These are phyloP conservation scores for Nemapogon koenigi DNA, from an alignment of 2,888 invertebrate genomes.

Conservation along the genomic window DNA sequence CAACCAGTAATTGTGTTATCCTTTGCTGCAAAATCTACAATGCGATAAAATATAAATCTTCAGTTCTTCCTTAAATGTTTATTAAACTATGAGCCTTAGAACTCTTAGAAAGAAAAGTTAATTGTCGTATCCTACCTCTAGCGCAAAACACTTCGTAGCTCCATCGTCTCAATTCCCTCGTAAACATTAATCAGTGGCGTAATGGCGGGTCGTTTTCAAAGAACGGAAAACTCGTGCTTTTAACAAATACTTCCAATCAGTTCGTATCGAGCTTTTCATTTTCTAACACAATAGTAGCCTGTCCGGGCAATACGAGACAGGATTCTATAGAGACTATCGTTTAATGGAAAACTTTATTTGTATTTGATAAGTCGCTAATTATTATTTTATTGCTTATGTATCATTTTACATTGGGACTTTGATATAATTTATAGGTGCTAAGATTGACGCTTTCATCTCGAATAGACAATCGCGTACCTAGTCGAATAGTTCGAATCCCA, in stretches of 20 bases:
- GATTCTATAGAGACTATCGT: slow-evolving; percentile 36
- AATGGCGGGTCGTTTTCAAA: slow-evolving; percentile 24
- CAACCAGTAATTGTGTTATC: no score
- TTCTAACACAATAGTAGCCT: slow-evolving; percentile 15
- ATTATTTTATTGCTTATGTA: no score
- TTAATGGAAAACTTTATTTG: neutral
- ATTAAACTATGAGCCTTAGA: no score
- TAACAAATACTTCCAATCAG: slow-evolving; percentile 40
- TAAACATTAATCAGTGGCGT: slow-evolving; percentile 40
- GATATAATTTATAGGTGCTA: no score
- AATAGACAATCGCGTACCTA: no score
- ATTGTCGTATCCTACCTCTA: neutral
- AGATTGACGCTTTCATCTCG: no score
- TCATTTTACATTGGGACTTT: no score
- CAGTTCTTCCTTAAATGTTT: no score
- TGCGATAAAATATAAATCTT: no score
- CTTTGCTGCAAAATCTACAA: no score
- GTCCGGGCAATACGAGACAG: slow-evolving; percentile 31
- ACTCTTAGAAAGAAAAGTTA: neutral
- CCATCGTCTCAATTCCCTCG: slow-evolving; percentile 21
- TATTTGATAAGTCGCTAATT: no score
- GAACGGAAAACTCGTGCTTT: slow-evolving; percentile 33
- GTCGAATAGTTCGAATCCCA: no score
- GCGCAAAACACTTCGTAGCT: neutral
- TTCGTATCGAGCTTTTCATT: slow-evolving; percentile 17